These are phyloP conservation scores for Notiomystis cincta DNA, from an alignment of 2,113 vertebrate species.

Conservation along the genomic window DNA sequence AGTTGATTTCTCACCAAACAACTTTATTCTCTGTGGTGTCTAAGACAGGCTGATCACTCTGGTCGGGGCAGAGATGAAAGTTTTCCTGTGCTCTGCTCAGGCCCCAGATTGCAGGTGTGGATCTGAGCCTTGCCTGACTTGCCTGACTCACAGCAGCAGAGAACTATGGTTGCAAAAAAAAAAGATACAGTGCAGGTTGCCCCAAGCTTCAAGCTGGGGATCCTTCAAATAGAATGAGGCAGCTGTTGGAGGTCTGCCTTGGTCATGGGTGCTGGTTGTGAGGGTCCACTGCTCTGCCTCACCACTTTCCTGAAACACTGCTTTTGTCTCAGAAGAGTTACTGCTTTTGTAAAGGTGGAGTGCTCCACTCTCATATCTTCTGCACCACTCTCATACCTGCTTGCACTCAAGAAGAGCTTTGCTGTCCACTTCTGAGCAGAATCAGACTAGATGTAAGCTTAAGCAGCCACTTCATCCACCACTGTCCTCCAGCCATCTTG, in stretches of 20 bases:
- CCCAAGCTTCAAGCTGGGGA: neutral
- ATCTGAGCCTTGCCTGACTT: neutral
- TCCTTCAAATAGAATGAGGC: neutral
- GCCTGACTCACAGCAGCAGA: neutral
- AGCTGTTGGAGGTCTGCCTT: neutral
- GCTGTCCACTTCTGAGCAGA: neutral
- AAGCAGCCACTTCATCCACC: neutral
- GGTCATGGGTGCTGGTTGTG: neutral
- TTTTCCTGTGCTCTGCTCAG: neutral
- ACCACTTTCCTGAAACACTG: neutral
- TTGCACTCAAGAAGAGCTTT: neutral
- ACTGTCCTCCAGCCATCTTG: neutral
- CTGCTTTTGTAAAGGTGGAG: neutral
- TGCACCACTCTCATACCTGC: neutral
- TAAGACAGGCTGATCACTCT: accelerated
- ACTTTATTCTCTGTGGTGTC: neutral
- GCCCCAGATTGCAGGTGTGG: neutral
- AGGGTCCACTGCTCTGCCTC: neutral
- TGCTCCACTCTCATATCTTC: neutral
- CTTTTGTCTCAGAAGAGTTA: neutral
- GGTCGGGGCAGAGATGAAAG: neutral
- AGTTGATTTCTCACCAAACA: neutral
- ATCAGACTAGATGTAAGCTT: neutral
- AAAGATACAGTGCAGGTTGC: neutral
- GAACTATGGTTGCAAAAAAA: neutral